A percentile compares a stretch with the other conserved stretches of the same genome.
phyloP scores from a whole-genome alignment of 2,797 vertebrate genomes.

The Streptopelia turtur region DNA sequence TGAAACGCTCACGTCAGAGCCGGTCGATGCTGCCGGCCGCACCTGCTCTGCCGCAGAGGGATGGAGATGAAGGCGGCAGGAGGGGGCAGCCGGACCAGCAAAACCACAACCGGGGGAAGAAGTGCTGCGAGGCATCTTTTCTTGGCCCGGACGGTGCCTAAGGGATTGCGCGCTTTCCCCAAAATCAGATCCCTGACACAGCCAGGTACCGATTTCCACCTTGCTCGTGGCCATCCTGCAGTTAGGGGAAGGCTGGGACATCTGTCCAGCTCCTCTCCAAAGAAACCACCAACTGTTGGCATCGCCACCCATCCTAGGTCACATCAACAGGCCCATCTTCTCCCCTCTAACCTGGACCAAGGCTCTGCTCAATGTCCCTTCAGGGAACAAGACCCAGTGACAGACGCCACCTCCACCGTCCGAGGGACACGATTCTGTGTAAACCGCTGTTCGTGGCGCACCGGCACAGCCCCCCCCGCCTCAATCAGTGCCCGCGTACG shows the following conservation, averaged over 20 bases:
- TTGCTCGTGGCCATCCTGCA: rapidly evolving
- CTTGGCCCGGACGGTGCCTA: rapidly evolving
- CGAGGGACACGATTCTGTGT: conserved; percentile 6
- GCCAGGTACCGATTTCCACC: background rate
- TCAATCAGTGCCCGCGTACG: conserved; percentile 75
- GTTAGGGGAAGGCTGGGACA: background rate
- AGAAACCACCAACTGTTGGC: background rate
- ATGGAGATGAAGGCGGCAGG: background rate
- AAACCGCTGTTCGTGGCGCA: conserved; percentile 7
- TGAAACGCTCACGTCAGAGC: background rate
- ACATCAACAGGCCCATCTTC: too few relatives aligned
- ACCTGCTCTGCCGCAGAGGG: background rate
- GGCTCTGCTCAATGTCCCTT: background rate
- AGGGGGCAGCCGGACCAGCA: background rate
- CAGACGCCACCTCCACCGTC: background rate
- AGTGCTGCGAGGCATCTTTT: rapidly evolving
- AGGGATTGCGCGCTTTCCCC: background rate
- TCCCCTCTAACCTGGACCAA: background rate
- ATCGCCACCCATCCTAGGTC: rapidly evolving
- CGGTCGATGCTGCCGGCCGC: background rate
- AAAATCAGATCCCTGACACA: background rate
- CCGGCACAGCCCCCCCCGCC: conserved; percentile 44
- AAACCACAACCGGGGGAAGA: background rate
- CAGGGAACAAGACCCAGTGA: background rate
- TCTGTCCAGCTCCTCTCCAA: background rate